A percentile compares a stretch with the other conserved stretches of the same genome.
Conservation (phyloP, 2,113 vertebrate species). For the Hippocampus guttulatus region DNA sequence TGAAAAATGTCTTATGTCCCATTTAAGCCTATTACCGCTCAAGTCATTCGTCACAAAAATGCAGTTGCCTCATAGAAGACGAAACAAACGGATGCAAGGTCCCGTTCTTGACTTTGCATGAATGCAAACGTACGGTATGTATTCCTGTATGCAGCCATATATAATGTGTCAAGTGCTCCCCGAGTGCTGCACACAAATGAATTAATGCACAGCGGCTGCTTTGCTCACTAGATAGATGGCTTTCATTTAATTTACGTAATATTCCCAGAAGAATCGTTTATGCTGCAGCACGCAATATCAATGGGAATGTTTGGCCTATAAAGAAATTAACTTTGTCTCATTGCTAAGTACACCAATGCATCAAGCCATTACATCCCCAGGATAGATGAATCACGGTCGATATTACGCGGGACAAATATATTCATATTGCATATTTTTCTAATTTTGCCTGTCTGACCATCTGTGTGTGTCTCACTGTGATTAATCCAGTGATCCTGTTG, state of each 20-base stretch:
- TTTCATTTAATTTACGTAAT: constrained; percentile 76
- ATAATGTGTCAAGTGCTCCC: constrained; percentile 27
- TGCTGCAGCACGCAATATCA: constrained; percentile 62
- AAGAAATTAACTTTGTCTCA: constrained; percentile 82
- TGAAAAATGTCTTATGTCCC: neutral
- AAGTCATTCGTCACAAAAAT: neutral
- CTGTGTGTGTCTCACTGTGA: constrained; percentile 86
- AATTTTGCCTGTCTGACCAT: constrained; percentile 91
- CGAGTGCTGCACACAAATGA: constrained; percentile 45
- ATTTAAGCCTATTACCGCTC: neutral
- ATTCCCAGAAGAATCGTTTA: constrained; percentile 72
- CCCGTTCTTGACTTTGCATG: constrained; percentile 11
- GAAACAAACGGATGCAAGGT: neutral
- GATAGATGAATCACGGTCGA: constrained; percentile 82
- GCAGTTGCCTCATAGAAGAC: neutral
- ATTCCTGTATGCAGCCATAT: constrained; percentile 37
- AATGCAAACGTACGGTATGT: constrained; percentile 10
- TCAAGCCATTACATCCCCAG: constrained; percentile 78
- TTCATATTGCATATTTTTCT: constrained; percentile 90
- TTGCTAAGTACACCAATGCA: constrained; percentile 79
- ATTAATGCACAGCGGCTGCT: constrained; percentile 41
- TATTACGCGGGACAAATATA: constrained; percentile 82
- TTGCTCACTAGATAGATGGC: constrained; percentile 66
- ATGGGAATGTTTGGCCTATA: constrained; percentile 73
- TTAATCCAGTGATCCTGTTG: constrained; percentile 86